Evolutionary conservation across 2,888 invertebrate species (phyloP), one percentile per base, ranked within the genome.

Genomic region (Caenorhabditis macrosperma): DNA sequence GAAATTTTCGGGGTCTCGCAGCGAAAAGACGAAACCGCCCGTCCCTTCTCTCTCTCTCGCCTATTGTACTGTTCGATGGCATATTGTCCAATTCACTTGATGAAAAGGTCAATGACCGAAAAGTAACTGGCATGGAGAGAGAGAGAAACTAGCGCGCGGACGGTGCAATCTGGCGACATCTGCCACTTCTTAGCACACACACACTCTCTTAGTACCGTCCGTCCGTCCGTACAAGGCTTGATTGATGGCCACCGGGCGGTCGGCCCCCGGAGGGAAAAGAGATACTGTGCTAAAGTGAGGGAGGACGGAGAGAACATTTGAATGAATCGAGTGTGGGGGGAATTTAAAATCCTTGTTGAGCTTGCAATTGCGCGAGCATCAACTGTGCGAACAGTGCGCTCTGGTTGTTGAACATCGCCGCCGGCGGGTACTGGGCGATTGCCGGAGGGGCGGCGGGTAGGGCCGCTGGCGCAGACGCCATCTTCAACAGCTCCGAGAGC

Each of bases 101-200:
- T 22, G 46, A 64, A 60, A 74, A 75, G 75, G 75, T 75, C 75
- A 75, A 75, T 75, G 75, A 75, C 75, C 75, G 66, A 64, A 75
- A 67, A 55, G 66, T 63, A 72, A 61, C 63, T 63, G 57, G 24
- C 30, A 15, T n/a, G 17, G 28, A 20, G 30, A 30, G n/a, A 1
- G 46, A 12, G 10, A 15, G 15, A 60, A 66, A 54, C 64, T 74
- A 35, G 28, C n/a, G 15, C 28, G 28, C 52, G 52, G 26, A 44
- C 26, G 60, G 67, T 55, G 68, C 67, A 76, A 60, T 67, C 76
- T 76, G 76, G 55, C 68, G 68, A 76, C 76, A 76, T 76, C 76
- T 76, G 76, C 66, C 71, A 50, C 60, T 60, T 69, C 60, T 61
- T 46, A 54, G 28, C 61, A 63, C 71, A 44, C n/a, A n/a, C n/a